Evolutionary conservation across 2,113 vertebrate species (phyloP).

Genomic region (Rhabdomys dilectus): DNA sequence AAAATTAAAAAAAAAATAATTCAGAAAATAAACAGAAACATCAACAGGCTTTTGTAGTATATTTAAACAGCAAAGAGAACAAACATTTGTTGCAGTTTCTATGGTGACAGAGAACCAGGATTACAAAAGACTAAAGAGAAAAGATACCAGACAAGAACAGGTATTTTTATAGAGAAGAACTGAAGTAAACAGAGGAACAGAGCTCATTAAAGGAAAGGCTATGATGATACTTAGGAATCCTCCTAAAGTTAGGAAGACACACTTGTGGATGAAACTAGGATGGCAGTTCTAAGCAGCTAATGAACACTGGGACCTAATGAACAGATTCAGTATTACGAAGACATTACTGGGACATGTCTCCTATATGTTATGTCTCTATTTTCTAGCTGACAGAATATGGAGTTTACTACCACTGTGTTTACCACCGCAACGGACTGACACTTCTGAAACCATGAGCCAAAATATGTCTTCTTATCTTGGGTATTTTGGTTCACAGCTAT

Average conservation of each 20-base stretch:
- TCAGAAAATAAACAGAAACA: constrained; percentile 41
- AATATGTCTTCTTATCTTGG: not conserved
- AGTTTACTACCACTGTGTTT: not conserved
- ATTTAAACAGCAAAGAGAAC: constrained; percentile 33
- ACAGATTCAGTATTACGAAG: not conserved
- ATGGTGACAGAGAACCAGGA: not conserved
- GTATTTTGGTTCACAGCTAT: not conserved
- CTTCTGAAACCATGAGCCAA: too few relatives aligned
- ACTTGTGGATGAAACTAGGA: not conserved
- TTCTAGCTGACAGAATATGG: not conserved
- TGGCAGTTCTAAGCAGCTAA: not conserved
- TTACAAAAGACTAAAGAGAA: not conserved
- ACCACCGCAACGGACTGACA: not conserved
- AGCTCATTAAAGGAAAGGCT: not conserved
- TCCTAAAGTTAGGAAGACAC: not conserved
- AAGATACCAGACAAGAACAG: not conserved
- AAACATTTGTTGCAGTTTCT: constrained; percentile 47
- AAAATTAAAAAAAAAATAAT: not conserved
- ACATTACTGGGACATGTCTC: not conserved
- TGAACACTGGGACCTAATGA: not conserved
- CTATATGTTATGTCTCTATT: not conserved
- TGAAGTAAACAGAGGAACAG: not conserved
- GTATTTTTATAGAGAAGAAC: constrained; percentile 38
- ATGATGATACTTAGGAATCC: not conserved
- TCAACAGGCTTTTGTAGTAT: constrained; percentile 11